Percentiles rank a stretch among this genome's conserved stretches.
Conservation (phyloP, 2,797 vertebrate species). For the Phaenicophaeus curvirostris region DNA sequence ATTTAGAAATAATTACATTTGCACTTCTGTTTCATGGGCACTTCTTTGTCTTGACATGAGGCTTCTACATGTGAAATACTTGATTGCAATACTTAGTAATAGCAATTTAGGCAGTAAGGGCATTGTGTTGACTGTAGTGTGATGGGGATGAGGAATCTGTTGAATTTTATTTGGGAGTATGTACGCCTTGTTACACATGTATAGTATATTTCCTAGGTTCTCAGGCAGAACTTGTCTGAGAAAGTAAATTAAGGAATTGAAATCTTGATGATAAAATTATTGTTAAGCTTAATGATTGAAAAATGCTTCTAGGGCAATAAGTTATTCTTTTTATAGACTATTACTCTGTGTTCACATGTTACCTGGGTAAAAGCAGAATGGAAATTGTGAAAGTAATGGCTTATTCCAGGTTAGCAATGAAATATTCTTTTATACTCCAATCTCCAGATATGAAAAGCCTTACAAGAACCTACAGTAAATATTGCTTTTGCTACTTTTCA, state of each 20-base stretch:
- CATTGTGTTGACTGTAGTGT: neutral
- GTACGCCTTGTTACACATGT: neutral
- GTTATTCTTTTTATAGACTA: neutral
- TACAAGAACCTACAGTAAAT: slow-evolving; percentile 5
- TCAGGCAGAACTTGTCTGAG: neutral
- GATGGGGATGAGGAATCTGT: neutral
- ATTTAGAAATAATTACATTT: neutral
- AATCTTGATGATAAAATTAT: neutral
- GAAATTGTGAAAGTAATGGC: neutral
- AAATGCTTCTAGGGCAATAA: neutral
- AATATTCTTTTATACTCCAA: slow-evolving; percentile 18
- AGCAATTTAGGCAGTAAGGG: neutral
- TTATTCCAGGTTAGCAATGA: neutral
- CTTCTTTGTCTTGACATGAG: neutral
- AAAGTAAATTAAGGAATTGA: neutral
- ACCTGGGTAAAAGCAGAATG: neutral
- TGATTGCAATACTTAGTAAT: neutral
- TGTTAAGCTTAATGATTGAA: slow-evolving; percentile 8
- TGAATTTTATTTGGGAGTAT: neutral
- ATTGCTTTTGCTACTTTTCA: neutral
- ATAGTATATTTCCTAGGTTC: neutral
- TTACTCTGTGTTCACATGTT: neutral
- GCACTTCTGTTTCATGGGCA: neutral
- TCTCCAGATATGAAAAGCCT: slow-evolving; percentile 3
- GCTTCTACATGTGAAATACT: neutral